These are phyloP conservation scores for Monomorium pharaonis DNA, from an alignment of 1,140 invertebrate genomes.

Conservation along the genomic window DNA sequence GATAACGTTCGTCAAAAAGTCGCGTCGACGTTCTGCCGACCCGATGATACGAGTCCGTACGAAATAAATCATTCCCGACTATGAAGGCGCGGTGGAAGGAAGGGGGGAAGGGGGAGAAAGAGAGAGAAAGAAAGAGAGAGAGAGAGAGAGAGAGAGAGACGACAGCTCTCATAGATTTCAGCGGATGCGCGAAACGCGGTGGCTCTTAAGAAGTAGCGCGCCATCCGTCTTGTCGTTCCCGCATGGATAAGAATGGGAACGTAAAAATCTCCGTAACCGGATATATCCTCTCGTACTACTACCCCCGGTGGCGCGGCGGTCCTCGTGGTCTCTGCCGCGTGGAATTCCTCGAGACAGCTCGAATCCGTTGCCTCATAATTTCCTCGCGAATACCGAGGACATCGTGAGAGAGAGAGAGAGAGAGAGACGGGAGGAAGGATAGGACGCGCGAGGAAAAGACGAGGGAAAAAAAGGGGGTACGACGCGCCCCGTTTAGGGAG, in stretches of 20 bases:
- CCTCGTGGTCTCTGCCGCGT: constrained; percentile 1
- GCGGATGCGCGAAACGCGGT: constrained; percentile 39
- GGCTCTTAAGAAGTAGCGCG: constrained; percentile 58
- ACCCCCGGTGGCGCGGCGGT: too few relatives aligned
- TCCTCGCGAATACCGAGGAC: constrained; percentile 44
- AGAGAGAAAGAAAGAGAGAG: background rate
- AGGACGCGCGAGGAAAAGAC: background rate
- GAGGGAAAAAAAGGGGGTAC: constrained; percentile 20
- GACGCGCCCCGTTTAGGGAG: constrained; percentile 61
- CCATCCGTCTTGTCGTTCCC: constrained; percentile 63
- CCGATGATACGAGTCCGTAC: constrained; percentile 53
- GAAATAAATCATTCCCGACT: constrained; percentile 45
- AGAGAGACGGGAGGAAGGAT: background rate
- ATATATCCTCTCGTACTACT: constrained; percentile 28
- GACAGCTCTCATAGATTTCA: constrained; percentile 47
- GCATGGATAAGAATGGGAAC: constrained; percentile 59
- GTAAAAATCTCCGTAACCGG: constrained; percentile 58
- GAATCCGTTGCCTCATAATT: constrained; percentile 61
- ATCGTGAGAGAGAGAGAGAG: background rate
- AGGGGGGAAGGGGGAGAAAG: too few relatives aligned
- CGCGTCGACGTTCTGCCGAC: constrained; percentile 23
- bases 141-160: background rate
- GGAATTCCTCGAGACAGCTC: constrained; percentile 52
- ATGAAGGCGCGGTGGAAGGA: too few relatives aligned
- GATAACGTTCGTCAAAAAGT: constrained; percentile 55